A percentile compares a stretch with the other conserved stretches of the same genome.
Evolutionary conservation across 2,888 invertebrate genomes (phyloP).

Genomic region (Drosophila nigricruria): DNA sequence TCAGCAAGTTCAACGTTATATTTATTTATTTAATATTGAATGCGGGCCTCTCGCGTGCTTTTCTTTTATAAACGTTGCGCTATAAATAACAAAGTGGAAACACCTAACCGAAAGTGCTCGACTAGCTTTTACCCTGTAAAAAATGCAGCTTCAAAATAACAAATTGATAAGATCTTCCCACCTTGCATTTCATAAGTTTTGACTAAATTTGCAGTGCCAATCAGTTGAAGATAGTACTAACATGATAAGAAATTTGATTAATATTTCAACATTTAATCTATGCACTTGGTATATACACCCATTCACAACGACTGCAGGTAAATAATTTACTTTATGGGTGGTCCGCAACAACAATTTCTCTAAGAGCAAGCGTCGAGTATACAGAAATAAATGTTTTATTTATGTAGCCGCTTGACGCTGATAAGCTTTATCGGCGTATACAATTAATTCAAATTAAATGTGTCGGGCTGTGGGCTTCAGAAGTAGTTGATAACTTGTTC

Average conservation of each 20-base stretch:
- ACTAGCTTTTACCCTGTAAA: neutral
- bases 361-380: too few relatives aligned
- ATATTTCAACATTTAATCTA: neutral
- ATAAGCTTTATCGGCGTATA: slow-evolving; percentile 29
- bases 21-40: neutral
- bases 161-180: neutral
- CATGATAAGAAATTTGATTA: neutral
- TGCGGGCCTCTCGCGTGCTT: neutral
- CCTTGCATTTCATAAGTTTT: neutral
- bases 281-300: neutral
- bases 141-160: neutral
- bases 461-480: neutral
- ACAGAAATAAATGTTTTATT: neutral
- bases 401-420: neutral
- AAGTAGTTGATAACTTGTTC: neutral
- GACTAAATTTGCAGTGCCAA: too few relatives aligned
- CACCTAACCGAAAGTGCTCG: neutral
- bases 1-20: neutral
- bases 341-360: too few relatives aligned
- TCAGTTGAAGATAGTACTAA: neutral
- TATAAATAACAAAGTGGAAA: neutral
- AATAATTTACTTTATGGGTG: too few relatives aligned
- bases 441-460: neutral
- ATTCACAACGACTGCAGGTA: neutral
- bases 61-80: neutral